Conservation (phyloP, 2,113 vertebrate species). For the Rhinolophus ferrumequinum region DNA sequence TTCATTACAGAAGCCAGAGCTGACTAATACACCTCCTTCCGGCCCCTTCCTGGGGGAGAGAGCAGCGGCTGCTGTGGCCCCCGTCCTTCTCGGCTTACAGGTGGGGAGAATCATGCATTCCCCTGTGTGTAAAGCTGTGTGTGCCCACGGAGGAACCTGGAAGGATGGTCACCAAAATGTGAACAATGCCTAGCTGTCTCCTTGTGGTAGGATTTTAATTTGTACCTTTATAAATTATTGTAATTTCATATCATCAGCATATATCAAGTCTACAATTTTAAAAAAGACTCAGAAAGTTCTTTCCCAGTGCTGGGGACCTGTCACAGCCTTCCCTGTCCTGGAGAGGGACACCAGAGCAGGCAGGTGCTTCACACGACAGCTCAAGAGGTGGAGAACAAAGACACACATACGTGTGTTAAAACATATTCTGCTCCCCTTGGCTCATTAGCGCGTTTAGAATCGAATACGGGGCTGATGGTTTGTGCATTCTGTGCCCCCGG, state of each 20-base stretch:
- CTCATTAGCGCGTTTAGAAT: accelerated
- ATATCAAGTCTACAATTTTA: neutral
- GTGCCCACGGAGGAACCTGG: neutral
- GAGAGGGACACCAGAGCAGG: neutral
- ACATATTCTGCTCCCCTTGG: neutral
- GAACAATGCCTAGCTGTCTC: neutral
- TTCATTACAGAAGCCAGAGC: neutral
- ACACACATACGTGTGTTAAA: accelerated
- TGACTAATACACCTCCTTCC: neutral
- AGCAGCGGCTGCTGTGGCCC: too few relatives aligned
- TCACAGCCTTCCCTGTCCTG: neutral
- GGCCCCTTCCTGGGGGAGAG: accelerated
- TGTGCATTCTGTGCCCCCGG: accelerated
- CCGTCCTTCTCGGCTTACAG: neutral
- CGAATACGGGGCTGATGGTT: accelerated
- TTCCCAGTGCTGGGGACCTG: accelerated
- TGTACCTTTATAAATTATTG: neutral
- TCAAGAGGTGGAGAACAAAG: neutral
- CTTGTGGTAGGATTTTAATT: accelerated
- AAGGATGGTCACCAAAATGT: neutral
- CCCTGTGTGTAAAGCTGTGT: accelerated
- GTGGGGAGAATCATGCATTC: accelerated
- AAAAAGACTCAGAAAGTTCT: neutral
- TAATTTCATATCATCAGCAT: neutral
- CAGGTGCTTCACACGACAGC: accelerated